These are phyloP conservation scores for Coleophora deauratella DNA, from an alignment of 2,888 invertebrate species.

Conservation along the genomic window DNA sequence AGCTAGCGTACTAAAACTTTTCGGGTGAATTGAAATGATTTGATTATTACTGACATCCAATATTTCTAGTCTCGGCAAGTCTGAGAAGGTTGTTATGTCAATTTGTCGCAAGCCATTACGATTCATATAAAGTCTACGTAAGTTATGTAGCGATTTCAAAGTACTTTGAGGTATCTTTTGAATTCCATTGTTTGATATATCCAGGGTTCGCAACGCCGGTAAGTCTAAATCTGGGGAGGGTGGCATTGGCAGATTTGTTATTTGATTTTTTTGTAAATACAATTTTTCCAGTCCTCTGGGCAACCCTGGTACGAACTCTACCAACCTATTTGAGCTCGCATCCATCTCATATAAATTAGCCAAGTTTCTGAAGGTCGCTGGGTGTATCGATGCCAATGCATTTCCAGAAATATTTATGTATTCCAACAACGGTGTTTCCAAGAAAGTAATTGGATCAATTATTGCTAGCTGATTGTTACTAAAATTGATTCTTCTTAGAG, in stretches of 20 bases:
- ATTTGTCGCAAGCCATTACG: constrained; percentile 82
- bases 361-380: constrained; percentile 83
- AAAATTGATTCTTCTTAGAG: constrained; percentile 82
- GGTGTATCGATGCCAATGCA: constrained; percentile 79
- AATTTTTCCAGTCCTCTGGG: constrained; percentile 85
- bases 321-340: constrained; percentile 80
- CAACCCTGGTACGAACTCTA: constrained; percentile 84
- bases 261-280: constrained; percentile 81
- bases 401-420: constrained; percentile 87
- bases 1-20: constrained; percentile 76
- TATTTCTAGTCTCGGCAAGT: constrained; percentile 79
- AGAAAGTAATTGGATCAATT: constrained; percentile 82
- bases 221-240: constrained; percentile 81
- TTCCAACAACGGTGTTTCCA: constrained; percentile 82
- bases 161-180: constrained; percentile 79
- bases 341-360: constrained; percentile 86
- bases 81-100: constrained; percentile 80
- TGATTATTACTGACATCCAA: constrained; percentile 85
- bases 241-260: constrained; percentile 76
- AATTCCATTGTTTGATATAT: constrained; percentile 83
- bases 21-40: constrained; percentile 77
- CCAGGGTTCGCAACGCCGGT: constrained; percentile 81
- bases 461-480: constrained; percentile 81
- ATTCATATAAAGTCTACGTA: constrained; percentile 80
- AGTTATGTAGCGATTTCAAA: constrained; percentile 77